These are phyloP conservation scores for Conus betulinus DNA, from an alignment of 1,140 invertebrate genomes.

Conservation along the genomic window DNA sequence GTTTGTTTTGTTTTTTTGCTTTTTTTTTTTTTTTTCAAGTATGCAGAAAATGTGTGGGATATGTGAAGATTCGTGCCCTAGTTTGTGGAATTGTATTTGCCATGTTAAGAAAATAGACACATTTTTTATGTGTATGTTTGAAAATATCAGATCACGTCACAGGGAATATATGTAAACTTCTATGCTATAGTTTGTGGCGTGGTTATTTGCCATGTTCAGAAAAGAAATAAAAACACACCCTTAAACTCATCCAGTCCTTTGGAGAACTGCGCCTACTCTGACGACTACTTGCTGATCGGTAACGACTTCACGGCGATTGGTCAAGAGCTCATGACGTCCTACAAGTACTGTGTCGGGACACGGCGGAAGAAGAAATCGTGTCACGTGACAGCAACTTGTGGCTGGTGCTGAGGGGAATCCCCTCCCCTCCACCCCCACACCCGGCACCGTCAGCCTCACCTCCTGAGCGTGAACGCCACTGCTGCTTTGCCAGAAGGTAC, in stretches of 20 bases:
- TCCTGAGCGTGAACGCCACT: background rate
- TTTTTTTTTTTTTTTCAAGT: no score
- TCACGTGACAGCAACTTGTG: slow-evolving; percentile 51
- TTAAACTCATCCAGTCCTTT: background rate
- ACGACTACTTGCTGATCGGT: slow-evolving; percentile 46
- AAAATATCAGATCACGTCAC: no score
- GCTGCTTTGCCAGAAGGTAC: background rate
- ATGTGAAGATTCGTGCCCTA: no score
- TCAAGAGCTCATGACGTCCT: slow-evolving; percentile 47
- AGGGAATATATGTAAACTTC: background rate
- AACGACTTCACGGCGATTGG: slow-evolving; percentile 46
- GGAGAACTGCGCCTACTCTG: background rate
- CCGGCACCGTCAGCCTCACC: background rate
- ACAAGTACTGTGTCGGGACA: slow-evolving; percentile 45
- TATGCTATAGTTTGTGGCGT: background rate
- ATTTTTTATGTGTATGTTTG: background rate
- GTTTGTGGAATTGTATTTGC: no score
- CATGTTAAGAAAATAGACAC: background rate
- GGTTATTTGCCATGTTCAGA: background rate
- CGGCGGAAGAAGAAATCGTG: slow-evolving; percentile 43
- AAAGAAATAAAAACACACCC: background rate
- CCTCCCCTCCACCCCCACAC: background rate
- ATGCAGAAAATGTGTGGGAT: no score
- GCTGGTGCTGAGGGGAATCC: slow-evolving; percentile 30
- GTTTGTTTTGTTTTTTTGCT: no score